Evolutionary conservation across 2,888 invertebrate species (phyloP).

Genomic region (Bombylius major): DNA sequence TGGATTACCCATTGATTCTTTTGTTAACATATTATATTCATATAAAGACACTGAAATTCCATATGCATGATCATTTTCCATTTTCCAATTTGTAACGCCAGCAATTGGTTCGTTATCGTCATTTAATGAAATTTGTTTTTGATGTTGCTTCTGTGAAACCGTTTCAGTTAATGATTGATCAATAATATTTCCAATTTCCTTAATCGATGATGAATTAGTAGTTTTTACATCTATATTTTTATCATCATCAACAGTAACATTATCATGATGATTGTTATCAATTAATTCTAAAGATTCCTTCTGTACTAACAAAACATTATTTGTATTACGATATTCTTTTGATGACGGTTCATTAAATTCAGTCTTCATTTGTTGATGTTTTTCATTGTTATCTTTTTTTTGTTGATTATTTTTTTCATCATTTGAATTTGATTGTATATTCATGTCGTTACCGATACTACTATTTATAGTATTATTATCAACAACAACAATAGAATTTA

Average conservation of each 20-base stretch:
- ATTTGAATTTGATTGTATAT: constrained; percentile 2
- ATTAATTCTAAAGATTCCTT: neutral
- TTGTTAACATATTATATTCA: constrained; percentile 68
- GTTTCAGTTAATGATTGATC: neutral
- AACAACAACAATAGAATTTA: neutral
- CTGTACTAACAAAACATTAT: too few relatives aligned
- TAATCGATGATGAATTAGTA: neutral
- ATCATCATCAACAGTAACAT: neutral
- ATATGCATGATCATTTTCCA: constrained; percentile 34
- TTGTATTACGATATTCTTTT: neutral
- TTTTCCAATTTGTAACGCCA: constrained; percentile 35
- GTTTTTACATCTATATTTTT: neutral
- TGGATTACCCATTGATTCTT: constrained; percentile 59
- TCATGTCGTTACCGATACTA: constrained; percentile 26
- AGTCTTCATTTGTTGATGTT: neutral
- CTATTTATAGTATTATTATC: constrained; percentile 20
- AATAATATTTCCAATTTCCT: constrained; percentile 1
- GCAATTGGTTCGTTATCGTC: constrained; percentile 23
- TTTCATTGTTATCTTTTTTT: neutral
- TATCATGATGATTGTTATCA: neutral
- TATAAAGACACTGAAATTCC: constrained; percentile 56
- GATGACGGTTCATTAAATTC: constrained; percentile 5
- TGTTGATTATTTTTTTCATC: constrained; percentile 1
- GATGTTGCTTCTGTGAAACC: neutral
- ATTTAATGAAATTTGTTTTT: neutral